Conservation (phyloP, 2,113 vertebrate species). For the Procavia capensis region DNA sequence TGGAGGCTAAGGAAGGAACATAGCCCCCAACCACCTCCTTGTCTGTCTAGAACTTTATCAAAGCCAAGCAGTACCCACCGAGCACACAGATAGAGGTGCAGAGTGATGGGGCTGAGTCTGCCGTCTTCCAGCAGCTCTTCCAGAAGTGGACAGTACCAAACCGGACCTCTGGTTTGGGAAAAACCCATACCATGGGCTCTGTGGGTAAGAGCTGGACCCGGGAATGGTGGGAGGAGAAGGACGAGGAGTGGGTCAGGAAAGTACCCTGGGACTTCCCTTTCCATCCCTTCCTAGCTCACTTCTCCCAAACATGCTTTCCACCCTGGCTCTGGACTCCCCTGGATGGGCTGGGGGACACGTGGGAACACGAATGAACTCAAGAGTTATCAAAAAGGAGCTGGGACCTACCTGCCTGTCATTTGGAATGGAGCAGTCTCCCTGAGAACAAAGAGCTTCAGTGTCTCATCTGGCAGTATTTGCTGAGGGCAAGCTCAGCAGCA, state of each 20-base stretch:
- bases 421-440: background rate
- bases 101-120: constrained; percentile 91
- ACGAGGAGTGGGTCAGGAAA: background rate
- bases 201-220: constrained; percentile 85
- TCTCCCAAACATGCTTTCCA: background rate
- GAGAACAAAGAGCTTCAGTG: background rate
- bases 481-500: background rate
- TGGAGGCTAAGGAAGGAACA: background rate
- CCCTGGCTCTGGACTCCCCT: background rate
- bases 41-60: constrained; percentile 90
- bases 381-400: background rate
- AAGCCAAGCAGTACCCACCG: constrained; percentile 90
- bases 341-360: background rate
- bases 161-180: constrained; percentile 87
- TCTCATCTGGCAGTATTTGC: background rate
- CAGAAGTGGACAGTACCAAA: constrained; percentile 91
- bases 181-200: constrained; percentile 86
- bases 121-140: constrained; percentile 92
- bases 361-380: background rate
- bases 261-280: no score
- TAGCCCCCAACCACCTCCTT: background rate
- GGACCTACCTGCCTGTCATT: background rate
- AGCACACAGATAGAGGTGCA: constrained; percentile 89
- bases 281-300: fast-evolving
- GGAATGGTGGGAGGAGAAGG: background rate